A percentile compares a stretch with the other conserved stretches of the same genome.
Conservation (phyloP, 2,797 vertebrate species). For the Melanotaenia boesemani region DNA sequence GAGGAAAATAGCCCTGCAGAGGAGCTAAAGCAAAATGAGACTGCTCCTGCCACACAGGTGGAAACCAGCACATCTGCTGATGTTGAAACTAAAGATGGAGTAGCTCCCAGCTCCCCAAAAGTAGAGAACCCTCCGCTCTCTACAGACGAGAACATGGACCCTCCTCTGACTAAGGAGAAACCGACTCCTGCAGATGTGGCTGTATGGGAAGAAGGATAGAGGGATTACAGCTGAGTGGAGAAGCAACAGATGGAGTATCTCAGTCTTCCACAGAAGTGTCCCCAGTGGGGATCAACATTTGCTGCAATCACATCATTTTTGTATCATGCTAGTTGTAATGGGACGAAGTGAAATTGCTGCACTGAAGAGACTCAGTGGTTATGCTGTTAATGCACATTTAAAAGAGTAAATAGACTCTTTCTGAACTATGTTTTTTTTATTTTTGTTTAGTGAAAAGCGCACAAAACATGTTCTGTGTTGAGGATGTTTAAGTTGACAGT, state of each 20-base stretch:
- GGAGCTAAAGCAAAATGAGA: constrained; percentile 30
- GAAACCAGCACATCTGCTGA: constrained; percentile 8
- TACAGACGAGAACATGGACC: constrained; percentile 24
- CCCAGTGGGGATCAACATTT: constrained; percentile 50
- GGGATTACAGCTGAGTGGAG: background rate
- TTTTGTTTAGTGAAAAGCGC: constrained; percentile 46
- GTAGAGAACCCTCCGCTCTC: constrained; percentile 32
- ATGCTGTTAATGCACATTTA: constrained; percentile 35
- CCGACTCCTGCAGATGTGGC: constrained; percentile 10
- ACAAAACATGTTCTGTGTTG: constrained; percentile 27
- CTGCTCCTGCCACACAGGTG: constrained; percentile 2
- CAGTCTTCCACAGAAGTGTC: constrained; percentile 68
- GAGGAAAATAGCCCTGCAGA: background rate
- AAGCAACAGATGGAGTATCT: constrained; percentile 40
- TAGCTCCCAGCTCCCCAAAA: constrained; percentile 21
- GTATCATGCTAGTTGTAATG: constrained; percentile 47
- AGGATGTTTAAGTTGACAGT: constrained; percentile 30
- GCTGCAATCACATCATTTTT: constrained; percentile 55
- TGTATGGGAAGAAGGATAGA: constrained; percentile 52
- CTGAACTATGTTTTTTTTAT: constrained; percentile 22
- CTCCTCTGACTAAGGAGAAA: constrained; percentile 28
- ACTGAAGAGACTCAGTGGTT: constrained; percentile 27
- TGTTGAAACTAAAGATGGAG: constrained; percentile 27
- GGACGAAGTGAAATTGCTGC: constrained; percentile 21
- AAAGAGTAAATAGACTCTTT: constrained; percentile 7